Evolutionary conservation across 2,888 invertebrate genomes (phyloP).

Genomic region (Ephialtes manifestator): DNA sequence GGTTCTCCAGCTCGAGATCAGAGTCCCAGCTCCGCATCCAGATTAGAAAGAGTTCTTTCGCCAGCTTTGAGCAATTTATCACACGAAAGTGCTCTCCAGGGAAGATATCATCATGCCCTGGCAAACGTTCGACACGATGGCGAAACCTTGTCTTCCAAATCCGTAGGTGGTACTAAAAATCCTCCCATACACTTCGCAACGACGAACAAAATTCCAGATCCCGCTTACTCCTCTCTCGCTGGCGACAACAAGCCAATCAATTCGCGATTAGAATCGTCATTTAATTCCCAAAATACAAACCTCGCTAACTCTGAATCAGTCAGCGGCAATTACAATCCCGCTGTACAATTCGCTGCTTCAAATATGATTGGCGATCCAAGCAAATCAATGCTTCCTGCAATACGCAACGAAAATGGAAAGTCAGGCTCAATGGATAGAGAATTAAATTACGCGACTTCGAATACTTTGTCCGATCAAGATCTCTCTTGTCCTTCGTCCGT

Average conservation of each 20-base stretch:
- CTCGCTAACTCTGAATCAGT: background rate
- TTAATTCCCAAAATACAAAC: constrained; percentile 2
- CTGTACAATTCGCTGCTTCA: constrained; percentile 45
- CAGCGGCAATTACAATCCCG: constrained; percentile 32
- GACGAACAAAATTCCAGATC: constrained; percentile 35
- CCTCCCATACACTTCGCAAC: constrained; percentile 54
- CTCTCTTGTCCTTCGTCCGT: constrained; percentile 6
- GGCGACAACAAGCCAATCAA: constrained; percentile 1
- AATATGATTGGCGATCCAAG: constrained; percentile 14
- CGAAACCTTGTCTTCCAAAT: constrained; percentile 65
- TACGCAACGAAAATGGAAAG: constrained; percentile 1
- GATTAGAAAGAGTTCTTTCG: constrained; percentile 58
- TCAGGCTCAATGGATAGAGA: background rate
- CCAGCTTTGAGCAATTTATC: constrained; percentile 60
- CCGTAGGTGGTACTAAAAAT: constrained; percentile 61
- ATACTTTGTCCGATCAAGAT: constrained; percentile 21
- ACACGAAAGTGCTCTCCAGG: constrained; percentile 67
- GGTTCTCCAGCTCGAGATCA: constrained; percentile 18
- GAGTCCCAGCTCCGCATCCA: constrained; percentile 42
- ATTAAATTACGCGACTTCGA: constrained; percentile 22
- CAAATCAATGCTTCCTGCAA: background rate
- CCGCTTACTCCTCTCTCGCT: background rate
- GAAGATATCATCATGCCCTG: constrained; percentile 75
- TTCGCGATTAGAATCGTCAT: constrained; percentile 2
- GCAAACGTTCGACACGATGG: constrained; percentile 70